A percentile compares a stretch with the other conserved stretches of the same genome.
Conservation (phyloP, 64 coral and sea anemone genomes). For the Trachythela sp. region DNA sequence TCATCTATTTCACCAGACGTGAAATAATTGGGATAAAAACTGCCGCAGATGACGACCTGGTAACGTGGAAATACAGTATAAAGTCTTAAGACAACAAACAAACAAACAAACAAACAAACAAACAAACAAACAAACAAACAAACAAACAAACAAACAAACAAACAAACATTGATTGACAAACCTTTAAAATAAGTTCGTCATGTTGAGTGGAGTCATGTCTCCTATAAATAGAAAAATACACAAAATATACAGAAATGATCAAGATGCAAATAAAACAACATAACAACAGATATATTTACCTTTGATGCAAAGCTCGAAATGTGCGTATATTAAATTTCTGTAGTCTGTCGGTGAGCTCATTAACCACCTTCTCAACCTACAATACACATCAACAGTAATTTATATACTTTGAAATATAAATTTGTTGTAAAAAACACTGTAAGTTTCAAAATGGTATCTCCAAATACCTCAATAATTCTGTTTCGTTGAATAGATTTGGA, state of each 20-base stretch:
- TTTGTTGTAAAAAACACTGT: too few relatives aligned
- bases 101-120: background rate
- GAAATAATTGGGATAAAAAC: conserved; percentile 95
- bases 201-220: background rate
- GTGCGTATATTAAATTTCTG: conserved; percentile 62
- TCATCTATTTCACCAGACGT: conserved; percentile 83
- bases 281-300: conserved; percentile 35
- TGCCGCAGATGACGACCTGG: conserved; percentile 83
- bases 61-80: background rate
- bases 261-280: background rate
- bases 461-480: conserved; percentile 69
- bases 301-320: conserved; percentile 51
- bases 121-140: background rate
- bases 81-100: background rate
- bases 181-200: background rate
- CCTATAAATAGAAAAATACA: background rate
- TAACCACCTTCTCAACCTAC: conserved; percentile 68
- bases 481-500: conserved; percentile 58
- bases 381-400: background rate
- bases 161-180: background rate
- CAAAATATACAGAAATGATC: background rate
- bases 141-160: background rate
- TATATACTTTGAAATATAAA: background rate
- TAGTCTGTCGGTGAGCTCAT: conserved; percentile 66
- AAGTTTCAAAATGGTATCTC: background rate